Evolutionary conservation across 2,113 vertebrate species (phyloP).

Genomic region (Vicugna pacos): DNA sequence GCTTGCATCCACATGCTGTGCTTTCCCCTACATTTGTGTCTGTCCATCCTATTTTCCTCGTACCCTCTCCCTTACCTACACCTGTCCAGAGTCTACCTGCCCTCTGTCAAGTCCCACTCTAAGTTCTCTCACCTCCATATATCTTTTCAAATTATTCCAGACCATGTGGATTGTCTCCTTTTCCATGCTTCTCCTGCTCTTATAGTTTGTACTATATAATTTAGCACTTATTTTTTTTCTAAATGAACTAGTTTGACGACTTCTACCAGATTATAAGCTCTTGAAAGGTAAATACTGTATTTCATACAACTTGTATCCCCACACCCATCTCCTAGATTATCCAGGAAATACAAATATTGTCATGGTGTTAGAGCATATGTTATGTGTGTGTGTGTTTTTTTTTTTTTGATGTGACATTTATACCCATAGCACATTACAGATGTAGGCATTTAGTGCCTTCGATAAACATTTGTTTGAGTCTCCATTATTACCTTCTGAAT

Average conservation of each 20-base stretch:
- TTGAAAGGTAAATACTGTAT: conserved; percentile 58
- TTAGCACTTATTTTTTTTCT: conserved; percentile 67
- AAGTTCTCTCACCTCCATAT: neutral
- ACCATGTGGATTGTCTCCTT: neutral
- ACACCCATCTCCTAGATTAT: conserved; percentile 51
- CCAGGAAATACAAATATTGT: conserved; percentile 51
- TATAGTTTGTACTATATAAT: conserved; percentile 6
- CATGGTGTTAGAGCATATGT: conserved; percentile 49
- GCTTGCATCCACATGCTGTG: conserved; percentile 1
- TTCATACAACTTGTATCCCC: conserved; percentile 51
- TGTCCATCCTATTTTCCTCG: neutral
- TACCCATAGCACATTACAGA: conserved; percentile 23
- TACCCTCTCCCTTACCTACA: neutral
- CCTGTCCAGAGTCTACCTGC: neutral
- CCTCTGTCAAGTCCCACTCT: neutral
- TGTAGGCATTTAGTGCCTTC: conserved; percentile 47
- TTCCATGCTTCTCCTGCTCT: conserved; percentile 8
- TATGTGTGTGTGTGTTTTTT: neutral
- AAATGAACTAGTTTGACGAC: conserved; percentile 53
- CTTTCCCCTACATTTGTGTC: neutral
- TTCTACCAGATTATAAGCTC: conserved; percentile 55
- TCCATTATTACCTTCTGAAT: conserved; percentile 39
- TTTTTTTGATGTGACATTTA: neutral
- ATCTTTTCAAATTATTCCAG: conserved; percentile 41
- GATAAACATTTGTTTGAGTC: conserved; percentile 49